Base-by-base conservation (phyloP, 2,888 invertebrate species). In the Tiliacea aurago region DNA sequence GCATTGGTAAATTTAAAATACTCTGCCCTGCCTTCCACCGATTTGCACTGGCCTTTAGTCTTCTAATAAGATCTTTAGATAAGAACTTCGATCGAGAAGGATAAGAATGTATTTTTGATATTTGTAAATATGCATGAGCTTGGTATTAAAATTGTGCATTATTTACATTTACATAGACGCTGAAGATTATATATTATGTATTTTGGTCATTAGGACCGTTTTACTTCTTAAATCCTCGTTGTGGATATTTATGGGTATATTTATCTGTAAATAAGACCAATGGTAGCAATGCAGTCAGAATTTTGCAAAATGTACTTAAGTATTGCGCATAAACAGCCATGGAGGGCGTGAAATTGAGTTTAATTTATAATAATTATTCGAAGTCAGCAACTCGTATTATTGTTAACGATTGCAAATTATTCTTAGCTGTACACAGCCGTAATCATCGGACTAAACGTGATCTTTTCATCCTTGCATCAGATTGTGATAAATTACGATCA, bases 401-500 rank as follows among this genome's bases (percentile, higher is more conserved):
- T 89, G 83, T 82, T 86, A 92, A 92, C 88, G 89, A 89, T 88
- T 65, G 87, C 83, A 85, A 88, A 92, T 91, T 90, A 90, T 87
- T 90, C 88, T 86, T 84, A 76, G 81, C 83, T 83, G 78, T 86
- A 87, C 85, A 84, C 81, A 83, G 82, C 85, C 85, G 87, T 90
- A 91, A 91, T 91, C 90, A 85, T 84, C 75, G 82, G 80, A 73
- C 76, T 81, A 84, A 89, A 90, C 91, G 89, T 91, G 91, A 90
- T 90, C 88, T 89, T 91, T 90, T 89, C 90, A 90, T 89, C 87
- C 87, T 89, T 89, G 89, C 89, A 87, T 90, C 88, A 86, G 89
- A 89, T 90, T 90, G 87, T 89, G 88, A 90, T 87, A 90, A 91
- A 92, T 93, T 90, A 86, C 86, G 83, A 86, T 87, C 90, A 92